phyloP scores from a whole-genome alignment of 2,888 invertebrate species.

The Linnaemya tessellans region DNA sequence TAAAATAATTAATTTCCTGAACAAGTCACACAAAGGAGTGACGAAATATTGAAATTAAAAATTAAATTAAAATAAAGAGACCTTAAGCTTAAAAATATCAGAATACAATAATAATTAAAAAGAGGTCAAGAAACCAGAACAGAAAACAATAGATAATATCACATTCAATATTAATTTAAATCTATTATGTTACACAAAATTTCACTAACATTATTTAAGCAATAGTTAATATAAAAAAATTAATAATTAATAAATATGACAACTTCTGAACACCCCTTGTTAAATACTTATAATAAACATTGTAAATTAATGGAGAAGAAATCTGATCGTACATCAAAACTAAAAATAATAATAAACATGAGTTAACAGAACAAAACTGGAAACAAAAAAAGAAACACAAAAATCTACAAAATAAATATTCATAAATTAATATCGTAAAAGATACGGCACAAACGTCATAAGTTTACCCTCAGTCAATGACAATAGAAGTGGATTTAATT shows the following conservation, averaged over 20 bases:
- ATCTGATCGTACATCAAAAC: constrained; percentile 63
- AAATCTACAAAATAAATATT: constrained; percentile 17
- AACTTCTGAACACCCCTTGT: not conserved
- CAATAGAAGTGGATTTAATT: not conserved
- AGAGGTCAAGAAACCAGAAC: too few relatives aligned
- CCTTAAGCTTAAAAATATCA: too few relatives aligned
- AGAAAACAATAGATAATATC: too few relatives aligned
- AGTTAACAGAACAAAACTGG: constrained; percentile 11
- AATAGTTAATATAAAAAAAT: too few relatives aligned
- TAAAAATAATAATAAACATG: constrained; percentile 30
- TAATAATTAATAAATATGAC: not conserved
- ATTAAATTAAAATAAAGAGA: too few relatives aligned
- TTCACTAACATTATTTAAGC: too few relatives aligned
- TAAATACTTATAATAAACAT: constrained; percentile 14
- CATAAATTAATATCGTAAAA: constrained; percentile 49
- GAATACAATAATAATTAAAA: too few relatives aligned
- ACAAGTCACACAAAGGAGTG: too few relatives aligned
- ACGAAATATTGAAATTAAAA: too few relatives aligned
- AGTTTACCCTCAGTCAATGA: constrained; percentile 28
- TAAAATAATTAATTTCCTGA: too few relatives aligned
- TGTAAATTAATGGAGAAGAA: constrained; percentile 43
- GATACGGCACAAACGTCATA: constrained; percentile 31
- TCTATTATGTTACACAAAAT: too few relatives aligned
- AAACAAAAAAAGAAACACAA: not conserved
- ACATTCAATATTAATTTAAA: too few relatives aligned